Evolutionary conservation across 2,888 invertebrate species (phyloP), one percentile per base, ranked within the genome.

Genomic region (Bimastos eiseni): DNA sequence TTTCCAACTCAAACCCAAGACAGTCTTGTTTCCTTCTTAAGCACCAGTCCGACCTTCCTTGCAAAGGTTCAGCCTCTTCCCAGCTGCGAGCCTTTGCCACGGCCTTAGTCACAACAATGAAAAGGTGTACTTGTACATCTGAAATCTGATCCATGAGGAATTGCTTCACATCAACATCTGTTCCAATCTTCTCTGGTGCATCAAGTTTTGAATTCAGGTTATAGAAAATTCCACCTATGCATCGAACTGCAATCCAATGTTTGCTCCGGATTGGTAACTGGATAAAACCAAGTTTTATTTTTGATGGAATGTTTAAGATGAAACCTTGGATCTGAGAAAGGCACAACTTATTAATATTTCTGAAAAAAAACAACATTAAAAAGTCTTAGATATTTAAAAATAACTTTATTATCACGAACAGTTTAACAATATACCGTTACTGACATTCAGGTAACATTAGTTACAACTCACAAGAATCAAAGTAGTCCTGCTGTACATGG

Each of bases 181-280:
- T 96, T 93, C 98, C 98, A 94, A 99, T 97, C 86, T 97, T 95
- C 94, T 97, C 96, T 0, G 99, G 98, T 24, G 96, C 94, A 91
- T 97, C 97, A 91, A 98, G 95, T 95, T 99, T 99, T 0, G 98
- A 99, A 95, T 99, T 99, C 89, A 99, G 96, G 96, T 99, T 98
- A 95, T 98, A 98, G 95, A 97, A 97, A 91, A 96, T 96, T 90
- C 97, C 97, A 93, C 97, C 96, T 92, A 98, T 97, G 95, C 97
- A 96, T 92, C 97, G 96, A 90, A 98, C 96, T 8, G 98, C 97
- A 93, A 98, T 97, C 98, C 99, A 99, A 95, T 99, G 98, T 91
- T 98, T 96, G 91, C 98, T 96, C 24, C 93, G 93, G 92, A 98
- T 95, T 0, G 98, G 98, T 92, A 98, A 95, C 94, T 97, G 97